Percentiles rank a stretch among this genome's conserved stretches.
These are phyloP conservation scores for Elaeidobius kamerunicus DNA, from an alignment of 2,888 invertebrate species.

Conservation along the genomic window DNA sequence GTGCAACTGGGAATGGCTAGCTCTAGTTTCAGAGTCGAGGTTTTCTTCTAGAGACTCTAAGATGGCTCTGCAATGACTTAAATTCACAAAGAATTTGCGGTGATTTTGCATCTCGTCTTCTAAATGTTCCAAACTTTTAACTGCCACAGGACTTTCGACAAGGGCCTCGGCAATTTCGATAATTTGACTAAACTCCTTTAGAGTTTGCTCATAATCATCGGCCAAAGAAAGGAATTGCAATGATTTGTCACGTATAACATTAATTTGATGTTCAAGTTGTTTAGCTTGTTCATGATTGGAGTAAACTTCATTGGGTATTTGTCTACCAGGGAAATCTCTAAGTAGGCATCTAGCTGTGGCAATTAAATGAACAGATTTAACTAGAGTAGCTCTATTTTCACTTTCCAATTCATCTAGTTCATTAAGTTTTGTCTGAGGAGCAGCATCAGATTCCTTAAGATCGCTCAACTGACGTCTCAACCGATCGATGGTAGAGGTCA, in stretches of 20 bases:
- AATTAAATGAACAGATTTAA: slow-evolving; percentile 60
- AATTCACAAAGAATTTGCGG: slow-evolving; percentile 82
- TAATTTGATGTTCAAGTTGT: slow-evolving; percentile 67
- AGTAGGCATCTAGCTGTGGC: slow-evolving; percentile 61
- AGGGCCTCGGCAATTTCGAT: slow-evolving; percentile 80
- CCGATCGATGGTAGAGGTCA: slow-evolving; percentile 54
- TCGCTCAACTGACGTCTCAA: slow-evolving; percentile 56
- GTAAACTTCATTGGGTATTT: slow-evolving; percentile 66
- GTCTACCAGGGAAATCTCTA: slow-evolving; percentile 66
- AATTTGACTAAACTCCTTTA: slow-evolving; percentile 83
- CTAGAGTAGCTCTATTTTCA: slow-evolving; percentile 61
- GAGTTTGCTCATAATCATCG: slow-evolving; percentile 84
- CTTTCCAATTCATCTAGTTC: slow-evolving; percentile 69
- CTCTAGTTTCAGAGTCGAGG: slow-evolving; percentile 74
- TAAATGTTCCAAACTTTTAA: slow-evolving; percentile 72
- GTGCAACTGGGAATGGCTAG: slow-evolving; percentile 69
- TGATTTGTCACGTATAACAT: slow-evolving; percentile 70
- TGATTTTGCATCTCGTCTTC: slow-evolving; percentile 89
- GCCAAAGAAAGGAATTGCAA: slow-evolving; percentile 72
- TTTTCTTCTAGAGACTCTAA: slow-evolving; percentile 83
- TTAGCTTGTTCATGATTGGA: slow-evolving; percentile 64
- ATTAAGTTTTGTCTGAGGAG: slow-evolving; percentile 65
- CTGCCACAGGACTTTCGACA: slow-evolving; percentile 72
- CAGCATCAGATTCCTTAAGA: slow-evolving; percentile 60
- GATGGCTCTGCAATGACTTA: slow-evolving; percentile 83